Conservation (phyloP, 2,888 invertebrate species). For the Teleogryllus oceanicus region DNA sequence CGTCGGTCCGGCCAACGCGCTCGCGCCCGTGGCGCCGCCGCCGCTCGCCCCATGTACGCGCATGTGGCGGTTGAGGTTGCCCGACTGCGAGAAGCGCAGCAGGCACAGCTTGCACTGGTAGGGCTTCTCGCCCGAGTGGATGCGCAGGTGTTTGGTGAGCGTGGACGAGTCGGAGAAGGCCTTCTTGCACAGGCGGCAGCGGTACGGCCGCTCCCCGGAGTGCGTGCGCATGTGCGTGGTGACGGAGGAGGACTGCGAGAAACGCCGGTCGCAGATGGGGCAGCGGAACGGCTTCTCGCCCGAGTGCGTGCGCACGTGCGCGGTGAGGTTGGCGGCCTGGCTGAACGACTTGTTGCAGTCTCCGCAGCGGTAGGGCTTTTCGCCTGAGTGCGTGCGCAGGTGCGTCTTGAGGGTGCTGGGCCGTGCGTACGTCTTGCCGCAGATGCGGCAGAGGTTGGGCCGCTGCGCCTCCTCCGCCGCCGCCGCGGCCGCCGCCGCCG, state of each 20-base stretch:
- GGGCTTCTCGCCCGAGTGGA: conserved; percentile 89
- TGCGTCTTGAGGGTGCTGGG: conserved; percentile 97
- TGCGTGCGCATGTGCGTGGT: conserved; percentile 99
- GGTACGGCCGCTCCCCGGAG: conserved; percentile 96
- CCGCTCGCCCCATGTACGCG: conserved; percentile 76
- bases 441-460: conserved; percentile 88
- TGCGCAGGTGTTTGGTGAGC: conserved; percentile 91
- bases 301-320: conserved; percentile 92
- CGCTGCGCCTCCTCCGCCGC: conserved; percentile 46
- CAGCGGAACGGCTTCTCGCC: conserved; percentile 97
- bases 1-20: conserved; percentile 61
- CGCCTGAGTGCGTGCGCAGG: conserved; percentile 92
- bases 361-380: conserved; percentile 85
- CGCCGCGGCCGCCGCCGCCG: not conserved
- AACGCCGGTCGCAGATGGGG: conserved; percentile 93
- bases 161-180: conserved; percentile 99
- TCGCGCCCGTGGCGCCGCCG: not conserved
- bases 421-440: conserved; percentile 94
- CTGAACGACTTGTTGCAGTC: conserved; percentile 96
- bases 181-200: conserved; percentile 92
- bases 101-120: conserved; percentile 97
- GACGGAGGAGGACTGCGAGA: conserved; percentile 86
- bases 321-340: conserved; percentile 97
- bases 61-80: conserved; percentile 98
- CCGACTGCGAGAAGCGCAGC: conserved; percentile 95